Conservation (phyloP, 2,797 vertebrate genomes). For the Dicrostonyx torquatus region DNA sequence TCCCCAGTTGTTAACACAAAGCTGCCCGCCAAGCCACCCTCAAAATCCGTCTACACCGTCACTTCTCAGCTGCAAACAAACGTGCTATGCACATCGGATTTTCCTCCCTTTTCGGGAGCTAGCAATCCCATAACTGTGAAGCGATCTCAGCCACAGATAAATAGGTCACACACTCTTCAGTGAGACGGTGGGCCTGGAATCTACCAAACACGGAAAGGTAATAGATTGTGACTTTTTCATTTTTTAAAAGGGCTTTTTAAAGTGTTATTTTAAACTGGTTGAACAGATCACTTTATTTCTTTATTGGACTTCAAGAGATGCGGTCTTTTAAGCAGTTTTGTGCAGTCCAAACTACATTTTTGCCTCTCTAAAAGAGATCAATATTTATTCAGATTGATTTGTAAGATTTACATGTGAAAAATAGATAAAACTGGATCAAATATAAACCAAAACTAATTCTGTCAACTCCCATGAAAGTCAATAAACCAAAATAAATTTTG, state of each 20-base stretch:
- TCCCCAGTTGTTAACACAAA: slow-evolving; percentile 92
- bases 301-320: slow-evolving; percentile 78
- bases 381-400: slow-evolving; percentile 91
- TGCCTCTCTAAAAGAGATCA: slow-evolving; percentile 85
- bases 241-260: slow-evolving; percentile 89
- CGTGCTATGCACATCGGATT: slow-evolving; percentile 80
- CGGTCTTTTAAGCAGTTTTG: slow-evolving; percentile 81
- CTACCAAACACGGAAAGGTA: slow-evolving; percentile 85
- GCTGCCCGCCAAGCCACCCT: slow-evolving; percentile 83
- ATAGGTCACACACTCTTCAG: slow-evolving; percentile 84
- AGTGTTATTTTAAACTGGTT: slow-evolving; percentile 89
- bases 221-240: slow-evolving; percentile 84
- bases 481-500: slow-evolving; percentile 88
- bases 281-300: slow-evolving; percentile 86
- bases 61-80: slow-evolving; percentile 85
- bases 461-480: slow-evolving; percentile 87
- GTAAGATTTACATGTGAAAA: slow-evolving; percentile 92
- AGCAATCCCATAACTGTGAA: slow-evolving; percentile 85
- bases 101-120: slow-evolving; percentile 83
- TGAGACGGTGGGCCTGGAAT: slow-evolving; percentile 80
- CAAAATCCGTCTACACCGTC: slow-evolving; percentile 79
- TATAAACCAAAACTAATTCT: slow-evolving; percentile 89
- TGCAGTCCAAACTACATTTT: slow-evolving; percentile 81
- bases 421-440: slow-evolving; percentile 91
- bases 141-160: slow-evolving; percentile 83